Evolutionary conservation across 2,797 vertebrate species (phyloP).

Genomic region (Leucoraja ocellata): DNA sequence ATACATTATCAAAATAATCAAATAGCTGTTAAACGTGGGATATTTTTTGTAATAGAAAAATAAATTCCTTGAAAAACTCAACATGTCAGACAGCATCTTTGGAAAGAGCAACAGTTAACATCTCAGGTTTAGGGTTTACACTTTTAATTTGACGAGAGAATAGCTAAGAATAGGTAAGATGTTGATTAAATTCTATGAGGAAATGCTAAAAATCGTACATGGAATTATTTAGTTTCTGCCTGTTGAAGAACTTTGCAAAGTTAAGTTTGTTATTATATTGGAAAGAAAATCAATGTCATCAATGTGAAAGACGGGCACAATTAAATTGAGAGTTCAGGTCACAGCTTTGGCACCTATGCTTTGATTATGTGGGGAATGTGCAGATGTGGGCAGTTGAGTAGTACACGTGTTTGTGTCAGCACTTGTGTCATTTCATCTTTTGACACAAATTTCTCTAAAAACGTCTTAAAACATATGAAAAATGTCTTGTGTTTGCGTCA

Average conservation of each 20-base stretch:
- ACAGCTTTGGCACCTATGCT: not conserved
- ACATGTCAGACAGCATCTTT: too few relatives aligned
- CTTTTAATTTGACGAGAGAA: too few relatives aligned
- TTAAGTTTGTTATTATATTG: not conserved
- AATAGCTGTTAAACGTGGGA: too few relatives aligned
- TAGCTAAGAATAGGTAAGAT: too few relatives aligned
- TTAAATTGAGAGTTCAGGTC: not conserved
- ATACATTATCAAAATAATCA: too few relatives aligned
- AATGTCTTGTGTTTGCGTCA: not conserved
- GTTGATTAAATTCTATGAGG: too few relatives aligned
- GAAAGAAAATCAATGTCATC: not conserved
- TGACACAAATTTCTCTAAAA: not conserved
- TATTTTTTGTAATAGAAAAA: too few relatives aligned
- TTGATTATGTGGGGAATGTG: not conserved
- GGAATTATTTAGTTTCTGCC: not conserved
- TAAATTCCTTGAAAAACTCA: too few relatives aligned
- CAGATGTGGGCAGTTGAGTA: too few relatives aligned
- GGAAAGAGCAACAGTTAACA: too few relatives aligned
- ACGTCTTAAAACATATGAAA: not conserved
- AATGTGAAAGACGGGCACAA: not conserved
- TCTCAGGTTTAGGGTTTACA: too few relatives aligned
- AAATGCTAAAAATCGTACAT: too few relatives aligned
- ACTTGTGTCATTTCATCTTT: not conserved
- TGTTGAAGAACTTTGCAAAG: not conserved
- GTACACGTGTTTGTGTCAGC: not conserved